Percentiles rank a stretch among this genome's conserved stretches.
These are phyloP conservation scores for Entelurus aequoreus DNA, from an alignment of 2,113 vertebrate species.

Conservation along the genomic window DNA sequence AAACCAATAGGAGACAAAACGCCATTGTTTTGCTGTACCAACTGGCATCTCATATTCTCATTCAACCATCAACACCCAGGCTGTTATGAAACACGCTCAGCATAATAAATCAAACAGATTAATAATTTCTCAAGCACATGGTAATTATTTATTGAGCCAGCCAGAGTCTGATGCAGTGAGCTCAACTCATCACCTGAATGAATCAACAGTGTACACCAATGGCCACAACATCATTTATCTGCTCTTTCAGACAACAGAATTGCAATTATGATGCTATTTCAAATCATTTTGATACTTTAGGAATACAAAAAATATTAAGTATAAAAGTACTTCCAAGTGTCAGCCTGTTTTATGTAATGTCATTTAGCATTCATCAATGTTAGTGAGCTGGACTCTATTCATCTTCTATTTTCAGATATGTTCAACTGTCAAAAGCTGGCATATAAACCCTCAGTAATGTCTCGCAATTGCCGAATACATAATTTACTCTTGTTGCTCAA, in stretches of 20 bases:
- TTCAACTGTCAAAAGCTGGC: background rate
- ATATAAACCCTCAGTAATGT: too few relatives aligned
- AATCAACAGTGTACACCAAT: conserved; percentile 1
- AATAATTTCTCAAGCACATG: conserved; percentile 20
- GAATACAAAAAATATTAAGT: too few relatives aligned
- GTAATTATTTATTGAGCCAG: conserved; percentile 16
- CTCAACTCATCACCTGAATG: conserved; percentile 13
- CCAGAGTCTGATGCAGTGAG: conserved; percentile 3
- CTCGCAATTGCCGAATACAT: too few relatives aligned
- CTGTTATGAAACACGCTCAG: conserved; percentile 11
- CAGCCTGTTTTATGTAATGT: background rate
- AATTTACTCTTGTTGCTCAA: too few relatives aligned
- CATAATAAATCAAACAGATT: conserved; percentile 23
- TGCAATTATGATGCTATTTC: too few relatives aligned
- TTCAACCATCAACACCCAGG: background rate
- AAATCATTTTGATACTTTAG: too few relatives aligned
- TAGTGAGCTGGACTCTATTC: background rate
- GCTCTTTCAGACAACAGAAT: conserved; percentile 2
- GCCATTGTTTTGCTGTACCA: background rate
- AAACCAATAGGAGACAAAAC: conserved; percentile 11
- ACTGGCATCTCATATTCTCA: conserved; percentile 13
- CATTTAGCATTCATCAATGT: background rate
- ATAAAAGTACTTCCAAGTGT: too few relatives aligned
- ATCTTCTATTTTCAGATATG: background rate
- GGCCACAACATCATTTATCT: conserved; percentile 22